Evolutionary conservation across 2,888 invertebrate genomes (phyloP).

Genomic region (Oscheius sp.): DNA sequence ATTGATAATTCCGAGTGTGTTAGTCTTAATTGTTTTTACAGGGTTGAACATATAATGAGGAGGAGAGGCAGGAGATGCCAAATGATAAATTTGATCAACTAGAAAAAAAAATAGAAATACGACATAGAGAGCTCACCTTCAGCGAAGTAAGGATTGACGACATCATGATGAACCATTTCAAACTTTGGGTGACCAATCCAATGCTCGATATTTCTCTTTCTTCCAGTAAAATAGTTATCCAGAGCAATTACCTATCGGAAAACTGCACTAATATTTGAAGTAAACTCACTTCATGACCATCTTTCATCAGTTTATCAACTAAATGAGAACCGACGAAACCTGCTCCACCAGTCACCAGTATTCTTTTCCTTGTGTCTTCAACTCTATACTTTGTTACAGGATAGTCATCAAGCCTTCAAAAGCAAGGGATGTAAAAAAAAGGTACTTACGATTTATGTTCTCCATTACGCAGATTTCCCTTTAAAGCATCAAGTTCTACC

Average conservation of each 20-base stretch:
- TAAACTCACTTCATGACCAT: constrained; percentile 71
- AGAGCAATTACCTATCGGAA: constrained; percentile 84
- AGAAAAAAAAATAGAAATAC: constrained; percentile 28
- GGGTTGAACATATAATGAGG: constrained; percentile 99
- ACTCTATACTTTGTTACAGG: constrained; percentile 90
- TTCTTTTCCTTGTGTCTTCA: constrained; percentile 88
- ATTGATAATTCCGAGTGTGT: constrained; percentile 83
- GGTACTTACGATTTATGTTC: neutral
- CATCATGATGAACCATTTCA: constrained; percentile 97
- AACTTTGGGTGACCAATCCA: constrained; percentile 99
- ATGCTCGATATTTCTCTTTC: constrained; percentile 95
- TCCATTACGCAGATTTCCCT: no score
- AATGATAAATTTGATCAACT: constrained; percentile 87
- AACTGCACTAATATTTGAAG: neutral
- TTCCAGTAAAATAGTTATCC: constrained; percentile 97
- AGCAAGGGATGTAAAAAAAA: neutral
- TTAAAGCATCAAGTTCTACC: no score
- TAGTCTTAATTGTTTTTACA: constrained; percentile 98
- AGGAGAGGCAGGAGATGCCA: constrained; percentile 98
- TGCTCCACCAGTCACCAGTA: constrained; percentile 78
- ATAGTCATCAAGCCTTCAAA: constrained; percentile 42
- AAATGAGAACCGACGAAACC: constrained; percentile 85
- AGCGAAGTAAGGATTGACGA: constrained; percentile 94
- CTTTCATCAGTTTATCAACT: constrained; percentile 91
- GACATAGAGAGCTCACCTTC: constrained; percentile 78